A percentile compares a stretch with the other conserved stretches of the same genome.
Evolutionary conservation across 2,888 invertebrate genomes (phyloP).

Genomic region (Eristalis arbustorum): DNA sequence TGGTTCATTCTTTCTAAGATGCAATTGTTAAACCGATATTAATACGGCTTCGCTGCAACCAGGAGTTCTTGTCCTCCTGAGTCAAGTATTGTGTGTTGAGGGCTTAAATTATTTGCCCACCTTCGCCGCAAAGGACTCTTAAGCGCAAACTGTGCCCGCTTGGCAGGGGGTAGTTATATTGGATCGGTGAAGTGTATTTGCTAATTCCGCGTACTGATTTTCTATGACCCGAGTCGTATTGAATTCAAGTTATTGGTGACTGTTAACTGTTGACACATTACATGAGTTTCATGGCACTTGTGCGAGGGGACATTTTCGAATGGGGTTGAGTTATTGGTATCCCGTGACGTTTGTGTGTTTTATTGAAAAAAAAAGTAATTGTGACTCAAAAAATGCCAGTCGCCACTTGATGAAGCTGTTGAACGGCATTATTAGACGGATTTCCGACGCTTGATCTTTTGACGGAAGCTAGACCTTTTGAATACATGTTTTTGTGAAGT

Average conservation of each 20-base stretch:
- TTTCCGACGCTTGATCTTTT: neutral
- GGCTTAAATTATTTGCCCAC: slow-evolving; percentile 70
- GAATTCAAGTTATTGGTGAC: slow-evolving; percentile 41
- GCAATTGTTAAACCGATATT: slow-evolving; percentile 64
- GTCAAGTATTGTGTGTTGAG: slow-evolving; percentile 63
- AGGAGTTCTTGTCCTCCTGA: slow-evolving; percentile 58
- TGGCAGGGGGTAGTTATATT: slow-evolving; percentile 64
- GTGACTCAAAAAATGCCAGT: neutral
- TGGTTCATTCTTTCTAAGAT: slow-evolving; percentile 29
- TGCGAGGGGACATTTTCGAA: slow-evolving; percentile 13
- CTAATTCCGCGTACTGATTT: slow-evolving; percentile 49
- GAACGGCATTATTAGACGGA: neutral
- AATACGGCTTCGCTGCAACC: slow-evolving; percentile 67
- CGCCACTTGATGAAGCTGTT: neutral
- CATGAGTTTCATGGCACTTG: slow-evolving; percentile 17
- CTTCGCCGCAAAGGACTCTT: slow-evolving; percentile 58
- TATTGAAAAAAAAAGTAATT: slow-evolving; percentile 12
- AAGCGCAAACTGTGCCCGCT: slow-evolving; percentile 38
- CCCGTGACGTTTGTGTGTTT: neutral
- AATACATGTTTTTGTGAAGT: too few relatives aligned
- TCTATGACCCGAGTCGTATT: slow-evolving; percentile 27
- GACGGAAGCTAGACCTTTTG: too few relatives aligned
- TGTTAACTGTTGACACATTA: slow-evolving; percentile 55
- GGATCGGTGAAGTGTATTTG: slow-evolving; percentile 62
- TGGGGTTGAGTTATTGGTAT: slow-evolving; percentile 30